Conservation (phyloP, 1,140 invertebrate genomes). For the Ceratosolen fusciceps region DNA sequence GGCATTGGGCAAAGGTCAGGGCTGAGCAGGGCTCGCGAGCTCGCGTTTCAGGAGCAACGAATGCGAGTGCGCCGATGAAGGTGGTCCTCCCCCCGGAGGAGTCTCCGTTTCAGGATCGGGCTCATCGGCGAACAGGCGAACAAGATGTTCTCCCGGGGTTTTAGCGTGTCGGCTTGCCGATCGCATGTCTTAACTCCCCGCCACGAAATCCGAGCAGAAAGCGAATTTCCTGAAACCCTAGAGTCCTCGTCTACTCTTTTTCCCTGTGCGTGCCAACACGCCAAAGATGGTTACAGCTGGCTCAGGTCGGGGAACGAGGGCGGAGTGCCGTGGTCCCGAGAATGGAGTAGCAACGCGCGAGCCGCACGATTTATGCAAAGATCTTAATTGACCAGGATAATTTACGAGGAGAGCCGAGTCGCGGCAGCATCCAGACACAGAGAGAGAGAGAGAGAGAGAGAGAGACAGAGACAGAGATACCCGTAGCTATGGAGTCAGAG, state of each 20-base stretch:
- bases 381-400: conserved; percentile 46
- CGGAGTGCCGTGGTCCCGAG: background rate
- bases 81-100: conserved; percentile 1
- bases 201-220: conserved; percentile 1
- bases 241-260: background rate
- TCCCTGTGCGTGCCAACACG: background rate
- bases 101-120: background rate
- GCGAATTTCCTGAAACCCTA: conserved; percentile 32
- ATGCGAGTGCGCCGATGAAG: conserved; percentile 5
- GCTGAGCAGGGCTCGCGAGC: background rate
- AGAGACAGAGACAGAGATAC: background rate
- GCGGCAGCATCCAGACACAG: background rate
- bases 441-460: background rate
- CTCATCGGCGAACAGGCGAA: background rate
- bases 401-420: conserved; percentile 25
- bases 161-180: conserved; percentile 23
- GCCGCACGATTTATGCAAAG: conserved; percentile 43
- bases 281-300: background rate
- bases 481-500: no score
- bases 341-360: background rate
- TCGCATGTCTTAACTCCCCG: conserved; percentile 11
- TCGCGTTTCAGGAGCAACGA: background rate
- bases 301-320: background rate
- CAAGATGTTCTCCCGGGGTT: conserved; percentile 12
- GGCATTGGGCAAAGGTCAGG: background rate